Evolutionary conservation across 1,140 invertebrate genomes (phyloP).

Genomic region (Drosophila nikananu): DNA sequence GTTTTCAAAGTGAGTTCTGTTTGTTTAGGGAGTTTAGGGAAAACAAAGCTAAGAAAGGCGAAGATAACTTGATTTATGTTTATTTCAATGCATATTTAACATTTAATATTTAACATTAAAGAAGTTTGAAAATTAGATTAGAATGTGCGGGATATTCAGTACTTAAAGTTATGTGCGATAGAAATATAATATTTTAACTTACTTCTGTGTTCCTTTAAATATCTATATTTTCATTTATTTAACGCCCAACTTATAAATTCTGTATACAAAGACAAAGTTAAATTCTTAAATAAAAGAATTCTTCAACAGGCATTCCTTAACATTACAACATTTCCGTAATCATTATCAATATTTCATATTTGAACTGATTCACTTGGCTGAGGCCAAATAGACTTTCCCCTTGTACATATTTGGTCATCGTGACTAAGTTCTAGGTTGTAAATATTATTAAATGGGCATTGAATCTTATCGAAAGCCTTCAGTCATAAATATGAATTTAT

Average conservation of each 20-base stretch:
- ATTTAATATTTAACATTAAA: not conserved
- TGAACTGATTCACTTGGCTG: conserved; percentile 21
- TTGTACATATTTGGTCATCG: not conserved
- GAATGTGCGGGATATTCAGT: not conserved
- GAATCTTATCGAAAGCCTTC: conserved; percentile 13
- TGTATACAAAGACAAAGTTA: not conserved
- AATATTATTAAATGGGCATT: not conserved
- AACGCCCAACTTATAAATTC: not conserved
- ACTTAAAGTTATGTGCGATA: not conserved
- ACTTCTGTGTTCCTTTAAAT: not conserved
- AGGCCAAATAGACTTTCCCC: not conserved
- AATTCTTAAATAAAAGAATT: not conserved
- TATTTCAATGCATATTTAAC: not conserved
- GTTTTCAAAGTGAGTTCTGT: too few relatives aligned
- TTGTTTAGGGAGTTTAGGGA: not conserved
- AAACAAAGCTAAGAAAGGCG: not conserved
- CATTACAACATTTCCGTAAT: not conserved
- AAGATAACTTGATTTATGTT: not conserved
- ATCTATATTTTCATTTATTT: not conserved
- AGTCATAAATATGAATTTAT: conserved; percentile 19
- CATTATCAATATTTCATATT: conserved; percentile 31
- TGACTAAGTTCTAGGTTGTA: conserved; percentile 5
- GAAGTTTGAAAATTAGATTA: not conserved
- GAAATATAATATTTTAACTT: not conserved
- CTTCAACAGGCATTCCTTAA: not conserved